Evolutionary conservation across 2,797 vertebrate species (phyloP).

Genomic region (Tragopan temminckii): DNA sequence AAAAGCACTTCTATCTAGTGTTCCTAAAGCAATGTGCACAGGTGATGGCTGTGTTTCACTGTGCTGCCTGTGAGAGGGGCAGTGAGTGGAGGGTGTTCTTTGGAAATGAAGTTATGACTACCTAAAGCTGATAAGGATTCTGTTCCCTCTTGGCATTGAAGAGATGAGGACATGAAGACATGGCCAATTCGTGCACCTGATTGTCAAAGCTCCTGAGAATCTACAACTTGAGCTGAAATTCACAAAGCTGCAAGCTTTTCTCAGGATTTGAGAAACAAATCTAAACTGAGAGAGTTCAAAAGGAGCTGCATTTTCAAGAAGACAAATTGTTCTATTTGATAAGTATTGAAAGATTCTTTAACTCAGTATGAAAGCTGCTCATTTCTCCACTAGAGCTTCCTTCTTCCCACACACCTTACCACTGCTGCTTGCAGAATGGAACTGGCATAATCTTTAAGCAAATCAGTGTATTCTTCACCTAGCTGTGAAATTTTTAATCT

Average conservation of each 20-base stretch:
- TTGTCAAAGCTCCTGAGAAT: not conserved
- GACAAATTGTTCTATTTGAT: not conserved
- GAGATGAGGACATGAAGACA: not conserved
- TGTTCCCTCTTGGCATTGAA: not conserved
- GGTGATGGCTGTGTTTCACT: not conserved
- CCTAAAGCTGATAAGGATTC: not conserved
- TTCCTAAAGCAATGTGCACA: not conserved
- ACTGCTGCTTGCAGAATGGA: not conserved
- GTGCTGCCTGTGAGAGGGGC: not conserved
- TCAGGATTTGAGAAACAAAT: not conserved
- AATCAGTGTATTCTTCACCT: not conserved
- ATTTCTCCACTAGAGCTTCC: not conserved
- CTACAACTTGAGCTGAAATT: not conserved
- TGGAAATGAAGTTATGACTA: not conserved
- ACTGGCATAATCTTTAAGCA: not conserved
- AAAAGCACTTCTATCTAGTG: not conserved
- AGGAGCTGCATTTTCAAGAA: not conserved
- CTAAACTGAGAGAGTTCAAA: not conserved
- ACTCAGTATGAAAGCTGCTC: not conserved
- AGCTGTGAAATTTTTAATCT: not conserved
- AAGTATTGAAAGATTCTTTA: not conserved
- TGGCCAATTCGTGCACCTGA: not conserved
- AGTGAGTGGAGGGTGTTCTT: not conserved
- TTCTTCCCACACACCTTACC: conserved; percentile 16
- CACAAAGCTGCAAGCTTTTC: not conserved